phyloP scores from a whole-genome alignment of 2,113 vertebrate genomes.

The Nycticebus coucang region DNA sequence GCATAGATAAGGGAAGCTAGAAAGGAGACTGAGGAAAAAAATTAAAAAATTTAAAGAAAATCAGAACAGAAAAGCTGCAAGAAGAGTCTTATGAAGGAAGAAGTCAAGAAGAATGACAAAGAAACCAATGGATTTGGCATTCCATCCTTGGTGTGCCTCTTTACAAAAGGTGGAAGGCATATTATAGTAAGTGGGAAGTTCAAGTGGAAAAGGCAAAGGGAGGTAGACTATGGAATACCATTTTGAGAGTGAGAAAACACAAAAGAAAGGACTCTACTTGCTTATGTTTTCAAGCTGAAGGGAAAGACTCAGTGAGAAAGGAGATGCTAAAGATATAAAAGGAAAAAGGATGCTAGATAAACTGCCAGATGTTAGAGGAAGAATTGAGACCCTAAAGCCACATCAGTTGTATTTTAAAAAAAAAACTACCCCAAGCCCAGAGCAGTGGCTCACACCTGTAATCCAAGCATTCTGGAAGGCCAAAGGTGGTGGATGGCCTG shows the following conservation, averaged over 20 bases:
- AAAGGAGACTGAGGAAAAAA: neutral
- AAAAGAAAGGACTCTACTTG: neutral
- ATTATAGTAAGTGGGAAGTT: slow-evolving; percentile 45
- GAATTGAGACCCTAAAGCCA: slow-evolving; percentile 5
- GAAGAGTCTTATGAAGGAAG: slow-evolving; percentile 27
- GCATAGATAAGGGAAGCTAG: neutral
- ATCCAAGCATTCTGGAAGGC: too few species aligned
- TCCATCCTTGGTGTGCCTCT: slow-evolving; percentile 24
- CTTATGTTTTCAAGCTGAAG: slow-evolving; percentile 25
- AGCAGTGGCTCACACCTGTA: too few species aligned
- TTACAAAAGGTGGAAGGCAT: neutral
- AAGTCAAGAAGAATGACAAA: slow-evolving; percentile 53
- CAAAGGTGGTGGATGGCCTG: too few species aligned
- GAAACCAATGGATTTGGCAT: slow-evolving; percentile 50
- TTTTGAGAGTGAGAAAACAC: slow-evolving; percentile 49
- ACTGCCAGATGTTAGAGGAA: neutral
- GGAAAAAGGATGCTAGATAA: neutral
- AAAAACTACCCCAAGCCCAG: neutral
- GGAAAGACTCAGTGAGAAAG: neutral
- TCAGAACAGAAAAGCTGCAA: slow-evolving; percentile 28
- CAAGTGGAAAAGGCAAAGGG: slow-evolving; percentile 31
- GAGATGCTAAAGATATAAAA: neutral
- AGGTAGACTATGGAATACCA: slow-evolving; percentile 21
- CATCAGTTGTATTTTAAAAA: neutral
- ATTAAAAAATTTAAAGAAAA: slow-evolving; percentile 50